Base-by-base conservation (phyloP, 2,888 invertebrate species). In the Machimus rusticus region DNA sequence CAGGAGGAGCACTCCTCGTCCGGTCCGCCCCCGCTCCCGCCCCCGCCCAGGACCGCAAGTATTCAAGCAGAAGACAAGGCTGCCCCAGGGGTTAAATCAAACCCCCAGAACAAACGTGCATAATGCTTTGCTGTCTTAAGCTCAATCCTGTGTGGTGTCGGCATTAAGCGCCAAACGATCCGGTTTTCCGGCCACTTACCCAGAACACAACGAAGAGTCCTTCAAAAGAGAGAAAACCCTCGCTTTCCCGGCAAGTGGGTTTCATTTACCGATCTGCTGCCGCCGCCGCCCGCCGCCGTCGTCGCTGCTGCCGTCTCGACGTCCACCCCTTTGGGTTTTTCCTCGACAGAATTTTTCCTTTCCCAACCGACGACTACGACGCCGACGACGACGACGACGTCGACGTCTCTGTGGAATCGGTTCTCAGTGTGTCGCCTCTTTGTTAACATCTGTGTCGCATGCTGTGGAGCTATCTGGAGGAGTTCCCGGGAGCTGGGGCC, bases 121-220 rank as follows among this genome's bases (percentile, higher is more conserved):
- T 76, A 86, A 86, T 86, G 86, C 76, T 74, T 77, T 86, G 77
- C 86, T 86, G 86, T 86, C 86, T 86, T 86, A 86, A 86, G 86
- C 77, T 86, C 86, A 86, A 86, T 77, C 77, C 86, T 77, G 85
- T 86, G 78, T 86, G 86, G 86, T 86, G 86, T 86, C 55, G 86
- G 86, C 86, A 86, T 86, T 86, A 86, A 86, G 78, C 86, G 77
- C 86, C 86, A 86, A 86, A 86, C 86, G 86, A 86, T 86, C 77
- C 77, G 86, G 86, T 86, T 86, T 86, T 86, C 86, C 86, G 86
- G 86, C 77, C 86, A 86, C 86, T 86, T 86, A 86, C 86, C 86
- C 86, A 86, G 77, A 86, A 86, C 77, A 86, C 77, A 86, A 86
- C 77, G 86, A 86, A 77, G 77, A 86, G 77, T 86, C 86, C 86